These are phyloP conservation scores for Amphiprion clarkii DNA, from an alignment of 2,797 vertebrate species.

Conservation along the genomic window DNA sequence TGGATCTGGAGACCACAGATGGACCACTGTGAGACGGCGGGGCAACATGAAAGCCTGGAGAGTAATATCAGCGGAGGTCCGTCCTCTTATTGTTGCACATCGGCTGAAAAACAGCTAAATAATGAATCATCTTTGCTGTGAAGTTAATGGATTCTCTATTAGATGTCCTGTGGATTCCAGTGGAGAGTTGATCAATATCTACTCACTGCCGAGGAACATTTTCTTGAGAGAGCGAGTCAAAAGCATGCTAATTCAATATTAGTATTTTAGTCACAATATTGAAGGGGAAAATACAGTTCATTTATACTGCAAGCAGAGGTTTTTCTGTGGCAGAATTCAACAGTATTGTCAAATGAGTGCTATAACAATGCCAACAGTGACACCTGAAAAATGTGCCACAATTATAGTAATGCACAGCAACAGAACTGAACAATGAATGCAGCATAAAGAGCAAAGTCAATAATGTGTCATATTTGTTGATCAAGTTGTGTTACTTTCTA, in stretches of 20 bases:
- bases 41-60: slow-evolving; percentile 18
- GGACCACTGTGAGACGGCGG: slow-evolving; percentile 11
- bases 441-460: not conserved
- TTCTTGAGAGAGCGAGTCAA: not conserved
- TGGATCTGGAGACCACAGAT: slow-evolving; percentile 13
- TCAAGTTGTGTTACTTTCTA: too few species aligned
- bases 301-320: too few species aligned
- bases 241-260: not conserved
- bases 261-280: not conserved
- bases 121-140: slow-evolving; percentile 7
- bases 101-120: not conserved
- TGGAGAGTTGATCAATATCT: slow-evolving; percentile 8
- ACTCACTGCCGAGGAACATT: not conserved
- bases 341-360: too few species aligned
- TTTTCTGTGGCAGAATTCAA: too few species aligned
- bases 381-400: too few species aligned
- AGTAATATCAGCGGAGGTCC: slow-evolving; percentile 27
- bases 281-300: not conserved
- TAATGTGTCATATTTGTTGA: not conserved
- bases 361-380: too few species aligned
- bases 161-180: slow-evolving; percentile 10
- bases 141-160: not conserved
- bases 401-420: too few species aligned
- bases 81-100: slow-evolving; percentile 15
- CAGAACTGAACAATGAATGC: too few species aligned